A percentile compares a stretch with the other conserved stretches of the same genome.
Conservation (phyloP, 1,140 invertebrate genomes). For the Drosophila virilis region DNA sequence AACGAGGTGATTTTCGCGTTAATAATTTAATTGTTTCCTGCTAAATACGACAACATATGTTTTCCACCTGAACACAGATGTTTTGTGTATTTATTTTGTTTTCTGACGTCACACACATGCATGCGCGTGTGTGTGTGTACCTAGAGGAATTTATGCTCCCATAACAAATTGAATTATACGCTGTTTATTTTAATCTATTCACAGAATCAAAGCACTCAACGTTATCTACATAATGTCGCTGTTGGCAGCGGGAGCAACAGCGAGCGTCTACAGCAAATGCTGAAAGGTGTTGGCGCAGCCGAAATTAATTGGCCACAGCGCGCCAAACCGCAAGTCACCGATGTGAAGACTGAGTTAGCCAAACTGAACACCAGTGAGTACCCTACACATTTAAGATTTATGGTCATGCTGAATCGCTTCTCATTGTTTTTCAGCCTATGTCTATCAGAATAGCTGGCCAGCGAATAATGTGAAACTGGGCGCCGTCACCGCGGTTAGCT, state of each 20-base stretch:
- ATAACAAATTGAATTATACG: constrained; percentile 42
- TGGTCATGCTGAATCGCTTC: too few relatives aligned
- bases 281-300: constrained; percentile 63
- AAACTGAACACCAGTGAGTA: constrained; percentile 78
- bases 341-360: constrained; percentile 73
- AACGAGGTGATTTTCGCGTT: constrained; percentile 20
- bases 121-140: not conserved
- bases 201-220: constrained; percentile 63
- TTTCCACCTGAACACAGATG: constrained; percentile 48
- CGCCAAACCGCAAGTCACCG: constrained; percentile 44
- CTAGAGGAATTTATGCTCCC: constrained; percentile 11
- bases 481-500: constrained; percentile 92
- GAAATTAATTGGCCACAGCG: constrained; percentile 65
- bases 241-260: constrained; percentile 31
- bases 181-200: constrained; percentile 1
- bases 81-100: constrained; percentile 63
- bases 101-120: constrained; percentile 24
- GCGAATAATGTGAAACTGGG: constrained; percentile 86
- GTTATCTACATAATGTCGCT: constrained; percentile 59
- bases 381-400: not conserved
- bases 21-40: not conserved
- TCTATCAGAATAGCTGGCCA: constrained; percentile 85
- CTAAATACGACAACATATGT: constrained; percentile 59
- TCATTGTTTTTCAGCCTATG: constrained; percentile 54
- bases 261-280: constrained; percentile 73